Conservation (phyloP, 2,888 invertebrate genomes). For the Beris chalybata region DNA sequence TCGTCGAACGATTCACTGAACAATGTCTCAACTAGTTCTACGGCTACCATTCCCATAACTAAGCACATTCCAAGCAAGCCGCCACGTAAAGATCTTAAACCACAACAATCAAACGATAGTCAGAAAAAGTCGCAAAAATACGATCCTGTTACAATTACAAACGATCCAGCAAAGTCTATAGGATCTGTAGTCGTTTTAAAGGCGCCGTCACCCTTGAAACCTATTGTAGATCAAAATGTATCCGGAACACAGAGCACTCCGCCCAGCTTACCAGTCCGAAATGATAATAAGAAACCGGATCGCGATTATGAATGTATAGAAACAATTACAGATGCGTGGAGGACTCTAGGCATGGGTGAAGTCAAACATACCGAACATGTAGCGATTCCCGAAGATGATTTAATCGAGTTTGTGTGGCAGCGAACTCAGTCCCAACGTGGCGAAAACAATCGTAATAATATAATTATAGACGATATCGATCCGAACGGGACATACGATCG, state of each 20-base stretch:
- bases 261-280: constrained; percentile 49
- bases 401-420: constrained; percentile 56
- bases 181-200: constrained; percentile 26
- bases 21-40: constrained; percentile 46
- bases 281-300: constrained; percentile 46
- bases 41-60: constrained; percentile 34
- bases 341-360: constrained; percentile 74
- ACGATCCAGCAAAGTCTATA: constrained; percentile 15
- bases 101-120: constrained; percentile 47
- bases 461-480: constrained; percentile 49
- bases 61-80: constrained; percentile 55
- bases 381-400: constrained; percentile 51
- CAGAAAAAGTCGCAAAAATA: constrained; percentile 53
- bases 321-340: constrained; percentile 78
- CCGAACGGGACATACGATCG: constrained; percentile 65
- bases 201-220: constrained; percentile 36
- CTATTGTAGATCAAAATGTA: constrained; percentile 37
- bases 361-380: constrained; percentile 70
- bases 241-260: constrained; percentile 40
- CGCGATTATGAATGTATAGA: constrained; percentile 73
- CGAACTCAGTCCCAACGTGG: constrained; percentile 52
- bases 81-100: constrained; percentile 49
- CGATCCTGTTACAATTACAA: constrained; percentile 54
- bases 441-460: constrained; percentile 42
- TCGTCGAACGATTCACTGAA: constrained; percentile 53